Percentiles rank a stretch among this genome's conserved stretches.
These are phyloP conservation scores for Cichlasoma orientale DNA, from an alignment of 2,797 vertebrate genomes.

Conservation along the genomic window DNA sequence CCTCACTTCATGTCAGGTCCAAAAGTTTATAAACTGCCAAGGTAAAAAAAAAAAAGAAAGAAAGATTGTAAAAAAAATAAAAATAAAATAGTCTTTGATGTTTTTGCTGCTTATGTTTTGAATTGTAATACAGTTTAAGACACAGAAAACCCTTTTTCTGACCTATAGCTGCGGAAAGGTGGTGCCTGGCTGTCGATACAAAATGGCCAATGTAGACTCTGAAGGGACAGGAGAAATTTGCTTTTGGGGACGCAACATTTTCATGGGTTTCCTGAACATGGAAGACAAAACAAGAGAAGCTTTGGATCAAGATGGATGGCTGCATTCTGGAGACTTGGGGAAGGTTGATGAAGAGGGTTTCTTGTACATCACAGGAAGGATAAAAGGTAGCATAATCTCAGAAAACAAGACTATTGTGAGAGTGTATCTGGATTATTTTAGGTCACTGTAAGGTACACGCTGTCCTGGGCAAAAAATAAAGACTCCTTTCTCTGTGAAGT, in stretches of 20 bases:
- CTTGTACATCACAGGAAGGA: constrained; percentile 88
- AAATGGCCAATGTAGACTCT: constrained; percentile 79
- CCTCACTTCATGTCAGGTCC: constrained; percentile 88
- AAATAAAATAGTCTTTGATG: too few relatives aligned
- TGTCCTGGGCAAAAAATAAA: background rate
- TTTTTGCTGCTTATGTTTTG: background rate
- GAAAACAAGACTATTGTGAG: background rate
- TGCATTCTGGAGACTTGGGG: constrained; percentile 87
- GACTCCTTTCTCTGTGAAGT: background rate
- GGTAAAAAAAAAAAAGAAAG: constrained; percentile 64
- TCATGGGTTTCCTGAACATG: constrained; percentile 92
- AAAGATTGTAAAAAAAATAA: background rate
- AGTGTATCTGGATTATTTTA: background rate
- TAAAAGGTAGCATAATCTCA: constrained; percentile 81
- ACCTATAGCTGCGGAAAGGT: constrained; percentile 86
- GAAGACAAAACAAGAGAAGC: constrained; percentile 86
- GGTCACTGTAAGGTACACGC: background rate
- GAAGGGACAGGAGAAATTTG: constrained; percentile 87
- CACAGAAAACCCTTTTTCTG: background rate
- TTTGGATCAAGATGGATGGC: constrained; percentile 87
- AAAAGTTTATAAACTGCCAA: constrained; percentile 78
- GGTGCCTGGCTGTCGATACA: constrained; percentile 85
- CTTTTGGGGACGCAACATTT: constrained; percentile 89
- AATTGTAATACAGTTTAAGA: background rate
- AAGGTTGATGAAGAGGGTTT: constrained; percentile 85